Evolutionary conservation across 2,888 invertebrate genomes (phyloP), one percentile per base, ranked within the genome.

Genomic region (Leptinotarsa rubiginosa): DNA sequence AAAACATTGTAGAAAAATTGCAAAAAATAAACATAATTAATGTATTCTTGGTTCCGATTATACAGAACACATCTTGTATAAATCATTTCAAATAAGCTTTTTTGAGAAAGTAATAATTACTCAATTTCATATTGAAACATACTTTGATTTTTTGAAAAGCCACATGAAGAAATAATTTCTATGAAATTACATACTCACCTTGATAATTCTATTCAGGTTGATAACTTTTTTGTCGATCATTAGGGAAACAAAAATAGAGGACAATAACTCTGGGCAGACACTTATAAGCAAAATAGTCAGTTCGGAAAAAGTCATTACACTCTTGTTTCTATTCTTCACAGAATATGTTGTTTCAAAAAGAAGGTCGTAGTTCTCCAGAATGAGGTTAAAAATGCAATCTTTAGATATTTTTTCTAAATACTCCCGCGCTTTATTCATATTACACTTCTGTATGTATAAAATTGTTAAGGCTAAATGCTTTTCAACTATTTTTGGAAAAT

Each of bases 371-470:
- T 90, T 88, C 47, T 88, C 86, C 12, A 88, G 75, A 12, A 90
- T 81, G 22, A 89, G 84, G 1, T 85, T 83, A 3, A 85, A 81
- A 4, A 91, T 84, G 73, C 87, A 86, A 7, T 86, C 83, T 18
- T 86, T 83, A 0, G 88, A 83, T 4, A 91, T 87, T 15, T 87
- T 85, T 16, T 89, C 86, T 12, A 91, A 81, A 18, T 87, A 85
- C 20, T 87, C 86, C 67, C 88, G 87, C 0, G 91, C 91, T 77
- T 89, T 86, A 25, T 86, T 85, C 65, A 86, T 86, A 70, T 89
- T 89, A 62, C 89, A 89, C 41, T 90, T 89, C 76, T 91, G 90
- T 20, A 90, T 87, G 77, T 90, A 89, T 12, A 91, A 83, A 5
- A 91, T 80, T 0, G 89, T 86, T 10, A 91, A 81, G 1, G 90